Conservation (phyloP, 2,888 invertebrate species). For the Chloromyia formosa region DNA sequence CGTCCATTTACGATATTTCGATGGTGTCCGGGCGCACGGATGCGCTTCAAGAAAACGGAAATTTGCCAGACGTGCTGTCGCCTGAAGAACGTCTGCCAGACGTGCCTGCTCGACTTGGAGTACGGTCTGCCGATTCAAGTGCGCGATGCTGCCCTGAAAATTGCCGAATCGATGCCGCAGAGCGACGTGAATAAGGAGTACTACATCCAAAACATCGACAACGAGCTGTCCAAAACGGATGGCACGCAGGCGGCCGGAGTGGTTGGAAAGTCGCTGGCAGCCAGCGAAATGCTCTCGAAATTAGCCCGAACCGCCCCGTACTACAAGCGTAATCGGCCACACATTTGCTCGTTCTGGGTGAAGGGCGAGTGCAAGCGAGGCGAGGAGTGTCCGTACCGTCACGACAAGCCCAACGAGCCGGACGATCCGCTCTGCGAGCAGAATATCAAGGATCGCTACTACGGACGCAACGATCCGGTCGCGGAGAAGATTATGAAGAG, state of each 20-base stretch:
- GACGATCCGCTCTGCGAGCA: constrained; percentile 93
- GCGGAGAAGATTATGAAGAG: constrained; percentile 89
- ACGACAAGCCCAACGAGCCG: constrained; percentile 93
- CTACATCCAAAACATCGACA: constrained; percentile 87
- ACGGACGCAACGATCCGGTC: constrained; percentile 92
- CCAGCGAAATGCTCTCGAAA: constrained; percentile 82
- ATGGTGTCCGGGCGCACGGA: constrained; percentile 92
- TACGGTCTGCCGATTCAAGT: constrained; percentile 86
- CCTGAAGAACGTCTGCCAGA: constrained; percentile 92
- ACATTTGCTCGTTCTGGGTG: constrained; percentile 95
- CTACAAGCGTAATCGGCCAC: constrained; percentile 90
- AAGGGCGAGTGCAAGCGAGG: constrained; percentile 94
- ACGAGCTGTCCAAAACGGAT: constrained; percentile 69
- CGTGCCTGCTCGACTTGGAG: constrained; percentile 88
- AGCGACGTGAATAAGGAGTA: constrained; percentile 93
- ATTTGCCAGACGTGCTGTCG: constrained; percentile 93
- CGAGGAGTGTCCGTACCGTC: constrained; percentile 93
- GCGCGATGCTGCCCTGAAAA: constrained; percentile 84
- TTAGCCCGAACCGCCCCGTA: constrained; percentile 90
- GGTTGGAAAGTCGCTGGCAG: constrained; percentile 74
- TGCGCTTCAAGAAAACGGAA: constrained; percentile 95
- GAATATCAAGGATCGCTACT: constrained; percentile 90
- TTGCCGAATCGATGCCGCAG: constrained; percentile 85
- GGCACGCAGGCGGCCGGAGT: constrained; percentile 68
- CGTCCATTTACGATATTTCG: constrained; percentile 92